Conservation (phyloP, 2,797 vertebrate genomes). For the Siniperca obscura region DNA sequence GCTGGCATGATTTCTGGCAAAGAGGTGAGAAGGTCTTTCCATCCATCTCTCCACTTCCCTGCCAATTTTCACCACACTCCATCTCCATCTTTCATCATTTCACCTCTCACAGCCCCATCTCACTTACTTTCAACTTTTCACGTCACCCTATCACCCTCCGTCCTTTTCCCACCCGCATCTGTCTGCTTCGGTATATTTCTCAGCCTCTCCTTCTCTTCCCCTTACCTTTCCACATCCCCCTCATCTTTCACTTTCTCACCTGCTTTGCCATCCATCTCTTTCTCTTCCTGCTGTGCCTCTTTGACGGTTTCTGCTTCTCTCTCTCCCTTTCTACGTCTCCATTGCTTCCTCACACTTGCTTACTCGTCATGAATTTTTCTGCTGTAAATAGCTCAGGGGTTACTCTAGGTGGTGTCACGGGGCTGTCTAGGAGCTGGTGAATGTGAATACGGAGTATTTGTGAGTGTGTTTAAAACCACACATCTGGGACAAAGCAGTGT, state of each 20-base stretch:
- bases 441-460: conserved; percentile 37
- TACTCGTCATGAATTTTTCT: conserved; percentile 47
- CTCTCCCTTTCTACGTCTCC: conserved; percentile 22
- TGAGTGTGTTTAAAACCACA: conserved; percentile 42
- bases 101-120: conserved; percentile 61
- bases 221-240: conserved; percentile 48
- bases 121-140: conserved; percentile 61
- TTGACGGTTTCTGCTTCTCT: conserved; percentile 33
- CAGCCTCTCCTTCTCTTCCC: conserved; percentile 36
- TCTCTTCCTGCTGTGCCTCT: conserved; percentile 37
- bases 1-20: conserved; percentile 56
- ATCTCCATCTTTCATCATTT: conserved; percentile 69
- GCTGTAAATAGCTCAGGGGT: conserved; percentile 66
- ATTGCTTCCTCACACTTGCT: conserved; percentile 39
- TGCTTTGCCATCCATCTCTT: conserved; percentile 61
- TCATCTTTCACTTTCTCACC: conserved; percentile 64
- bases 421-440: conserved; percentile 38
- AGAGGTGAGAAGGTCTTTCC: conserved; percentile 49
- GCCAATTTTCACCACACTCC: conserved; percentile 50
- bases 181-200: conserved; percentile 52
- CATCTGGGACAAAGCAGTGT: conserved; percentile 48
- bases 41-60: conserved; percentile 54
- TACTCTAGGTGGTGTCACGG: conserved; percentile 40
- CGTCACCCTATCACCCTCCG: conserved; percentile 40
- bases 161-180: conserved; percentile 47